Conservation (phyloP, 2,888 invertebrate species). For the Protodeltote pygarga region DNA sequence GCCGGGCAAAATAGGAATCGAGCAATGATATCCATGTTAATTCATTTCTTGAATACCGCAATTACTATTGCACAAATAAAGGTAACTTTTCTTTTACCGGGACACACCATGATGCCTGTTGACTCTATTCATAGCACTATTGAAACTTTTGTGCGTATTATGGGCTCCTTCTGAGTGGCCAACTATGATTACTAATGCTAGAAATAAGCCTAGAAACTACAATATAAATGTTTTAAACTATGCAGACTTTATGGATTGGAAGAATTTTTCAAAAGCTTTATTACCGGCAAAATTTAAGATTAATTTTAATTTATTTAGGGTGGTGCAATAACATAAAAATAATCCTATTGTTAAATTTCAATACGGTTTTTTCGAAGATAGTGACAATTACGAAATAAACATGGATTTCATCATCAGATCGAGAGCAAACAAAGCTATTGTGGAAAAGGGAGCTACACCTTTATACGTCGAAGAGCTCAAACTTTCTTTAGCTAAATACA, state of each 20-base stretch:
- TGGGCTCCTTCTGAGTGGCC: slow-evolving; percentile 50
- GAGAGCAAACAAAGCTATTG: neutral
- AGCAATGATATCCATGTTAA: slow-evolving; percentile 27
- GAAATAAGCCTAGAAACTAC: slow-evolving; percentile 40
- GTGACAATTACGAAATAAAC: neutral
- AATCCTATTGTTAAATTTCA: slow-evolving; percentile 1
- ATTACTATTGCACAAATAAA: slow-evolving; percentile 38
- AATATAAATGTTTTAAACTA: slow-evolving; percentile 23
- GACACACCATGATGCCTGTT: slow-evolving; percentile 57
- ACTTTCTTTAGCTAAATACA: neutral
- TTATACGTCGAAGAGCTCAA: neutral
- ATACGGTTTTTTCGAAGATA: slow-evolving; percentile 1
- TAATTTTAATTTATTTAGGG: neutral
- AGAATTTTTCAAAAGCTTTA: neutral
- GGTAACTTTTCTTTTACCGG: slow-evolving; percentile 54
- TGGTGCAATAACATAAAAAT: neutral
- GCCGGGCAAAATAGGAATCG: slow-evolving; percentile 42
- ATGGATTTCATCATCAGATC: neutral
- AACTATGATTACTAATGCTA: slow-evolving; percentile 31
- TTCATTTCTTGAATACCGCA: slow-evolving; percentile 34
- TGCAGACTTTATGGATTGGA: slow-evolving; percentile 17
- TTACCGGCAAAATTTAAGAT: neutral
- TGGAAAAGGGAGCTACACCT: neutral
- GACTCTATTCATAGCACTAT: slow-evolving; percentile 46
- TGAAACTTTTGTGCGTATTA: slow-evolving; percentile 39